Conservation (phyloP, 2,797 vertebrate genomes). For the Propithecus deckenii region DNA sequence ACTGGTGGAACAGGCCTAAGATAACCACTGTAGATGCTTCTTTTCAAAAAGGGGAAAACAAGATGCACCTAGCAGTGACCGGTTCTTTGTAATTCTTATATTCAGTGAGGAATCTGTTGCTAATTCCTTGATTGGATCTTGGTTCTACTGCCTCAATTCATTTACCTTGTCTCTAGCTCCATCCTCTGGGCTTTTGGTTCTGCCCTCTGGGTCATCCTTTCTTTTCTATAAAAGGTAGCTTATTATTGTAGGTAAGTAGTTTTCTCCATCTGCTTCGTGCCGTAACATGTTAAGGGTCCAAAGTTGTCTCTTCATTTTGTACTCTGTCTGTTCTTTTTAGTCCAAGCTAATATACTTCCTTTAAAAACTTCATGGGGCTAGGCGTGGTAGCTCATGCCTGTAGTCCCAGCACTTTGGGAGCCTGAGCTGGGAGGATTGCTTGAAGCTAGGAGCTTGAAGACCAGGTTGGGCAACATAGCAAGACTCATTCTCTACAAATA, state of each 20-base stretch:
- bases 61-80: background rate
- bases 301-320: constrained; percentile 6
- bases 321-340: background rate
- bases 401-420: background rate
- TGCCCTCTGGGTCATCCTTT: background rate
- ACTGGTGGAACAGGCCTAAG: background rate
- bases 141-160: background rate
- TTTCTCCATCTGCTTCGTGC: background rate
- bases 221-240: background rate
- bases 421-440: background rate
- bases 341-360: background rate
- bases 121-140: background rate
- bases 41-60: background rate
- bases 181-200: background rate
- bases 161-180: background rate
- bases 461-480: background rate
- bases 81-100: background rate
- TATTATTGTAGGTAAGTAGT: background rate
- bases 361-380: background rate
- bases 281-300: background rate
- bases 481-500: background rate
- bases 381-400: background rate
- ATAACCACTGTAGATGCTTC: background rate
- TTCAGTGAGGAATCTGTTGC: background rate
- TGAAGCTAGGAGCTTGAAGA: background rate